Base-by-base conservation (phyloP, 37 sponge, comb jelly and placozoan species). In the Cladorhizidae sp. region DNA sequence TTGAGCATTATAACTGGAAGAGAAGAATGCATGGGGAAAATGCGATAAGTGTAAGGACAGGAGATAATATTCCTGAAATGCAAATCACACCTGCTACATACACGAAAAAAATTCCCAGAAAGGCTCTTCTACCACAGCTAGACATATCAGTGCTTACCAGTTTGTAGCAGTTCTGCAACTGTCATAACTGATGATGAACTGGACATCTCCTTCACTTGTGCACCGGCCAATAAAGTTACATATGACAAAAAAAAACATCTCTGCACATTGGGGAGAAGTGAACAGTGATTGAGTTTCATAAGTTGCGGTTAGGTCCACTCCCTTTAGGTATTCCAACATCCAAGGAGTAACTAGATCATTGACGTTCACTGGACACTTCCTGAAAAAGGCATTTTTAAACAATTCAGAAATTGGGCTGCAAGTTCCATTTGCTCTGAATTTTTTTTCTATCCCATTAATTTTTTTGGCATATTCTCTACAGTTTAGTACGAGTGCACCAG, bases 141-240 rank as follows among this genome's bases (percentile, higher is more conserved):
- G n/a, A n/a, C n/a, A n/a, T n/a, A n/a, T n/a, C 2, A 35, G 32
- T 32, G 32, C 67, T 75, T 35, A 84, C 85, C 85, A 84, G 31
- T 77, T 76, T 18, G 68, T 50, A 3, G 76, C 26, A 26, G 49
- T 37, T 0, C 52, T 39, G 55, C 85, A 84, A 38, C 12, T 2
- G 23, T 77, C 77, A 26, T 76, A 37, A 25, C 77, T 70, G 51
- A 68, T 69, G 52, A 64, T 67, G 17, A 84, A 21, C 45, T 84
- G 77, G 35, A 67, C 75, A 40, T 59, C 55, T 2, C 72, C 78
- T 20, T 76, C 70, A 1, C 57, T 58, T 33, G 71, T 57, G 72
- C 85, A 84, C 35, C 72, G 29, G 26, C 85, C 85, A 3, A 77
- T 12, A 9, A 79, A 65, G 50, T 55, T 32, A 40, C 80, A 79